Conservation (phyloP, 53 echinoderm and acorn worm genomes). For the Henricia sp. region DNA sequence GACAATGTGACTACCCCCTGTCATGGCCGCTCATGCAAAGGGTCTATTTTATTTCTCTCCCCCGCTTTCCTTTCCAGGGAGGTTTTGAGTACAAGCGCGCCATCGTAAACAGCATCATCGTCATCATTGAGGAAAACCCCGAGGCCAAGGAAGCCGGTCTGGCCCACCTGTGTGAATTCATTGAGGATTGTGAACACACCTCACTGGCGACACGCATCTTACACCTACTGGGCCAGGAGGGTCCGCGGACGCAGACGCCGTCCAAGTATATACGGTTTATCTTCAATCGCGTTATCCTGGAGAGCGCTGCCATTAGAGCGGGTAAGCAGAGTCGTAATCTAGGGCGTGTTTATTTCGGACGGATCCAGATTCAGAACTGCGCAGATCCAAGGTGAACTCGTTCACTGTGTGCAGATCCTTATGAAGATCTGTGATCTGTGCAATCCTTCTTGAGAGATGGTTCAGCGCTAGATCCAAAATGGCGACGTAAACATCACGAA, state of each 20-base stretch:
- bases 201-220: conserved; percentile 95
- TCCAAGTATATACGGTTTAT: conserved; percentile 99
- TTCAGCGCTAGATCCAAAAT: too few relatives aligned
- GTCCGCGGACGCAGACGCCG: conserved; percentile 88
- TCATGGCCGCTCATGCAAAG: too few relatives aligned
- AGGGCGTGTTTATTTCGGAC: too few relatives aligned
- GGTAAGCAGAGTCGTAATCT: too few relatives aligned
- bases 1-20: too few relatives aligned
- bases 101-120: conserved; percentile 93
- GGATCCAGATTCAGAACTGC: too few relatives aligned
- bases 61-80: conserved; percentile 71
- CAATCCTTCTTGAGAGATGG: too few relatives aligned
- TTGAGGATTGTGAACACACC: conserved; percentile 98
- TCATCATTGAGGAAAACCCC: conserved; percentile 97
- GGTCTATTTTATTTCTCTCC: background rate
- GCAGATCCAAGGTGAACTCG: too few relatives aligned
- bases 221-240: conserved; percentile 95
- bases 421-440: too few relatives aligned
- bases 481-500: too few relatives aligned
- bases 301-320: conserved; percentile 94
- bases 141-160: conserved; percentile 97
- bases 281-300: conserved; percentile 98
- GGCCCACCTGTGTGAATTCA: conserved; percentile 98
- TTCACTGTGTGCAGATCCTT: too few relatives aligned
- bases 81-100: conserved; percentile 98